A percentile compares a stretch with the other conserved stretches of the same genome.
Evolutionary conservation across 2,888 invertebrate species (phyloP).

Genomic region (Agonopterix subpropinquella): DNA sequence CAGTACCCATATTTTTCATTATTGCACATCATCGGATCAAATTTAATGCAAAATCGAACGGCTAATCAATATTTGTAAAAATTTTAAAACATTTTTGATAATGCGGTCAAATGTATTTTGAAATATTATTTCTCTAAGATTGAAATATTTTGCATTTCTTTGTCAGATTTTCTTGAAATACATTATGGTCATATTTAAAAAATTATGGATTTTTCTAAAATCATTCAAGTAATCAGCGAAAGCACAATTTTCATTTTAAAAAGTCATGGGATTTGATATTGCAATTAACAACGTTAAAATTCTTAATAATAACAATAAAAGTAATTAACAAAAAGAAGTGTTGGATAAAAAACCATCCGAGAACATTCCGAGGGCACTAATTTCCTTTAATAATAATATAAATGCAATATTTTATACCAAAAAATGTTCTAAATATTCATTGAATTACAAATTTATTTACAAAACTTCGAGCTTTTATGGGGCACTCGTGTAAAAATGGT

Average conservation of each 20-base stretch:
- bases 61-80: slow-evolving; percentile 22
- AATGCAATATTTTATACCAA: slow-evolving; percentile 67
- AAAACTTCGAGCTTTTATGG: slow-evolving; percentile 22
- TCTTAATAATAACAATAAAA: slow-evolving; percentile 74
- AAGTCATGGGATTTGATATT: slow-evolving; percentile 11
- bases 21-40: slow-evolving; percentile 57
- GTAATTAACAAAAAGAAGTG: slow-evolving; percentile 66
- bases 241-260: slow-evolving; percentile 4
- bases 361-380: slow-evolving; percentile 60
- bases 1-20: slow-evolving; percentile 49
- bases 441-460: slow-evolving; percentile 69
- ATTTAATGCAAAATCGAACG: slow-evolving; percentile 54
- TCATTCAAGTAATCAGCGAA: slow-evolving; percentile 20
- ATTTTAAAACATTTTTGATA: not conserved
- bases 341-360: slow-evolving; percentile 63
- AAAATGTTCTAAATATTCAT: slow-evolving; percentile 52
- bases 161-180: slow-evolving; percentile 3
- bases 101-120: not conserved
- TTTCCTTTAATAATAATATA: slow-evolving; percentile 45
- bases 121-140: not conserved
- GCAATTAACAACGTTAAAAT: slow-evolving; percentile 67
- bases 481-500: slow-evolving; percentile 7
- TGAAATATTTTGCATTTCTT: not conserved
- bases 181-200: not conserved
- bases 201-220: slow-evolving; percentile 10